These are phyloP conservation scores for Drosophila ficusphila DNA, from an alignment of 1,140 invertebrate species.

Conservation along the genomic window DNA sequence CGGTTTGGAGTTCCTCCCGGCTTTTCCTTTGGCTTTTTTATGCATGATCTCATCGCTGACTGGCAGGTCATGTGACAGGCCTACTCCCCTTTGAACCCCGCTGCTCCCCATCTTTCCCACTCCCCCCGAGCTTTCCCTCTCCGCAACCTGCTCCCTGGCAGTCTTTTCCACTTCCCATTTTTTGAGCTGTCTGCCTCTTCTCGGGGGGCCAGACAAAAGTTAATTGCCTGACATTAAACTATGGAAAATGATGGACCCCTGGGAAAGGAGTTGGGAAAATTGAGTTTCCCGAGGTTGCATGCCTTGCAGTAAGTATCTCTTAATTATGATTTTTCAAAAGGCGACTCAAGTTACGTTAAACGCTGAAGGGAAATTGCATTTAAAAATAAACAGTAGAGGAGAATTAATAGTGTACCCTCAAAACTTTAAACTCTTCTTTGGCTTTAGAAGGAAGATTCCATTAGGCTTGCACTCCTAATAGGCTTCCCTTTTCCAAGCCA, in stretches of 20 bases:
- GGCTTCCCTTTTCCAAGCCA: not conserved
- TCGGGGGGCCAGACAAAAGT: constrained; percentile 68
- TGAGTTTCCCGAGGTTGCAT: constrained; percentile 12
- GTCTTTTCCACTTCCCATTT: constrained; percentile 1
- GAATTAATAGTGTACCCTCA: too few species aligned
- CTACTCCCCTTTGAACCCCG: constrained; percentile 12
- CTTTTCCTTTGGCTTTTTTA: constrained; percentile 70
- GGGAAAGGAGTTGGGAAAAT: constrained; percentile 1
- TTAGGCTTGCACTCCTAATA: not conserved
- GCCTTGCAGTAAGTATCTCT: constrained; percentile 21
- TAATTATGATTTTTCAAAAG: constrained; percentile 43
- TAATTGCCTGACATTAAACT: constrained; percentile 81
- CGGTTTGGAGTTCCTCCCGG: constrained; percentile 12
- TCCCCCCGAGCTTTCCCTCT: not conserved
- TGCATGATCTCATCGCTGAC: constrained; percentile 81
- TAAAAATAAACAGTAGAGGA: too few species aligned
- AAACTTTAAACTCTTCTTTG: not conserved
- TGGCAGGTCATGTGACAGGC: constrained; percentile 62
- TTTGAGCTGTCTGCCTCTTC: constrained; percentile 13
- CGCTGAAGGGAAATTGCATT: not conserved
- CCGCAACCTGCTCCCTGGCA: too few species aligned
- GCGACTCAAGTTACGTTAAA: constrained; percentile 18
- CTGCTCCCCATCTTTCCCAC: not conserved
- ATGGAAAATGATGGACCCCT: constrained; percentile 61
- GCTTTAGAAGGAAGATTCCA: too few species aligned